Base-by-base conservation (phyloP, 2,797 vertebrate species). In the Masticophis lateralis region DNA sequence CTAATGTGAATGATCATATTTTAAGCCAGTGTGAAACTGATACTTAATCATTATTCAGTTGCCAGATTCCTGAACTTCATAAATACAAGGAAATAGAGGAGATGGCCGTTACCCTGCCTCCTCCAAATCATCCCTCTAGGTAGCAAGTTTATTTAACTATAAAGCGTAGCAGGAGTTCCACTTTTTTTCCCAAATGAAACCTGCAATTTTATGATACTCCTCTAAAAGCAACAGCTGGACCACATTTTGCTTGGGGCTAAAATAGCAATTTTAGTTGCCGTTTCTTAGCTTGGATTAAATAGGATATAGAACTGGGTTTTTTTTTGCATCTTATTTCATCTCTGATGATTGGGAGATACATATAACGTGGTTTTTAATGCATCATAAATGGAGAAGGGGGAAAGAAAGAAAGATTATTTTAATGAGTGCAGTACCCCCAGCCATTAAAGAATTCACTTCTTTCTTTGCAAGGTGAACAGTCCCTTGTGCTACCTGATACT, bases 391-490 rank as follows among this genome's bases (percentile, higher is more conserved):
- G 9, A 7, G 22, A 55, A 32, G 37, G 61, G 61, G 88, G 60
- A 0, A 0, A 32, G 51, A 51, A 18, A 92, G 16, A 95, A 87
- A 83, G 20, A 90, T n/a, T 43, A 74, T 87, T 0, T 0, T 90
- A 55, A 13, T 51, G 53, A 13, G 8, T n/a, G 55, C 7, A 93
- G n/a, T 11, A 88, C 14, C 66, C 93, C 4, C 86, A 57, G 5
- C 91, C 93, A 18, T 56, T 55, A 43, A 13, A 90, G 37, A 20
- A 92, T 69, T n/a, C 10, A 13, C 53, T 90, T 63, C 32, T 79
- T 55, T 91, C 91, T 94, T n/a, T 83, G 28, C 27, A 37, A 94
- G 90, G 94, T 43, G 5, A 93, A 94, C 87, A 32, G 92, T 66
- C n/a, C 66, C 12, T 87, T 13, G 16, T 37, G 88, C 5, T 28